Evolutionary conservation across 2,888 invertebrate species (phyloP), one percentile per base, ranked within the genome.

Genomic region (Limnephilus lunatus): DNA sequence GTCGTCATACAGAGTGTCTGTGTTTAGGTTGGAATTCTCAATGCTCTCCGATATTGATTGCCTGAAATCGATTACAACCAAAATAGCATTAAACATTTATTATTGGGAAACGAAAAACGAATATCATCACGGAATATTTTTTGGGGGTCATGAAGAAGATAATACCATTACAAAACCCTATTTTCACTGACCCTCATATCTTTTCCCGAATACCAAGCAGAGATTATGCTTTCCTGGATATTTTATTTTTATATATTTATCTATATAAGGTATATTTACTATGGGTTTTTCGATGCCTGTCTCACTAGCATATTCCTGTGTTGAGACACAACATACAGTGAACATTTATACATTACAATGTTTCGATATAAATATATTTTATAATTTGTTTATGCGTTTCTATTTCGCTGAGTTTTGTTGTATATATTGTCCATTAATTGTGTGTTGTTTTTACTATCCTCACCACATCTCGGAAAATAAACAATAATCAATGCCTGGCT

Each of bases 1-100:
- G 94, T 97, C 97, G 94, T 97, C 97, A 94, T 97, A 97, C 94
- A 96, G 95, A 25, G 95, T 96, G 91, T 95, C 94, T 53, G 86
- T 82, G 90, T 92, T 93, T 14, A 91, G 90, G 93, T 92, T 90
- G 80, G 92, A 87, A 89, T 89, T 94, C 87, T 93, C 93, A 32
- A 91, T 39, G 82, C 89, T 92, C 35, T 92, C 93, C 2, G 93
- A 92, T 90, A 92, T 87, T 9, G 91, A 87, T 68, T 92, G 93
- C 68, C 93, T 93, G 92, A 83, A 93, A 91, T 39, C 15, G 32
- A 30, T 80, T 53, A 25, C 15, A 15, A 68, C 68, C 25, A 68
- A n/a, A 68, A 2, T 25, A n/a, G 2, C 25, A n/a, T 68, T 25
- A 25, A 25, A 68, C 53, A 68, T 25, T 25, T 68, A 25, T 68